These are phyloP conservation scores for Troides oblongomaculatus DNA, from an alignment of 2,888 invertebrate genomes.

Conservation along the genomic window DNA sequence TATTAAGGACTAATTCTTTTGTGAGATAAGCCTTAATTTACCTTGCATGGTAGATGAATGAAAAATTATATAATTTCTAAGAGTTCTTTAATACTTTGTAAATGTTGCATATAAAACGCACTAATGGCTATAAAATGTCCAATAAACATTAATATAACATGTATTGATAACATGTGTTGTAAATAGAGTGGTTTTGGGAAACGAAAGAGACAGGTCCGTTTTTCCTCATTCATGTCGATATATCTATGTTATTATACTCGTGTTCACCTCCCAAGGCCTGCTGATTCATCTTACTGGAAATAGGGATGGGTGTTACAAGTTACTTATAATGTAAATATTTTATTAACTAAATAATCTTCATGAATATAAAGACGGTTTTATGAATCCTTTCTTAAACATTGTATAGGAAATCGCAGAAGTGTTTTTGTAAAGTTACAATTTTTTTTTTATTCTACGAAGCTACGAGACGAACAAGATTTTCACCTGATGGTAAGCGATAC, in stretches of 20 bases:
- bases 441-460: too few species aligned
- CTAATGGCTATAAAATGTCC: conserved; percentile 4
- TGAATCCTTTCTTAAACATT: background rate
- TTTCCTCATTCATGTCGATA: conserved; percentile 36
- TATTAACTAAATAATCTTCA: background rate
- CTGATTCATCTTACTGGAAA: conserved; percentile 31
- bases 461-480: too few species aligned
- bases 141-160: conserved; percentile 4
- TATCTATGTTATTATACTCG: conserved; percentile 5
- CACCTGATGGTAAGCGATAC: too few species aligned
- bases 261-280: conserved; percentile 1
- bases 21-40: background rate
- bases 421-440: background rate
- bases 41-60: background rate
- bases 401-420: background rate
- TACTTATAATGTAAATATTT: background rate
- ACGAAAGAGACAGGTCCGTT: conserved; percentile 19
- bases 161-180: conserved; percentile 1
- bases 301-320: background rate
- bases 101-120: background rate
- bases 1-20: background rate
- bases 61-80: conserved; percentile 2
- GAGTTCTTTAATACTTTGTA: conserved; percentile 6
- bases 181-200: conserved; percentile 1
- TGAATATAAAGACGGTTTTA: background rate